Evolutionary conservation across 2,113 vertebrate species (phyloP).

Genomic region (Crotalus horridus): DNA sequence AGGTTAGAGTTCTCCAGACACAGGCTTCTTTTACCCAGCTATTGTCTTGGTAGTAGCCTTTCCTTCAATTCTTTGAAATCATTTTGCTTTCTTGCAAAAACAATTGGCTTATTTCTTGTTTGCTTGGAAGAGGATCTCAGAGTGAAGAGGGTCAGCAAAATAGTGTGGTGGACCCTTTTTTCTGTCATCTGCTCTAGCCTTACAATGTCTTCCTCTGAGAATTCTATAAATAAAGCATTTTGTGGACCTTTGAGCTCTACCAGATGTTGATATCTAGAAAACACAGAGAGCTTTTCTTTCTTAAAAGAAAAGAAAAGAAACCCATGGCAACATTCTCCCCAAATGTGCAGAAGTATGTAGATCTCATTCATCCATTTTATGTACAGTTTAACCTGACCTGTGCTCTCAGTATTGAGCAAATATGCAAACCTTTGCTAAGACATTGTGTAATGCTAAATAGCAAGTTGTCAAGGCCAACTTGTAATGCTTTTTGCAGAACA

Average conservation of each 20-base stretch:
- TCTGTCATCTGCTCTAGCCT: neutral
- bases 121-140: neutral
- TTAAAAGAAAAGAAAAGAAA: neutral
- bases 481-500: neutral
- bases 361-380: neutral
- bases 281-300: neutral
- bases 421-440: neutral
- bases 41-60: neutral
- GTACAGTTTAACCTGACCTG: neutral
- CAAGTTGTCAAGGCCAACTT: neutral
- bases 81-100: neutral
- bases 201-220: neutral
- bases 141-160: neutral
- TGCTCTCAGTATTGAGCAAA: neutral
- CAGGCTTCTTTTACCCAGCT: neutral
- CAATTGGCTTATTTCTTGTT: neutral
- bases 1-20: neutral
- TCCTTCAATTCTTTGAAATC: neutral
- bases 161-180: neutral
- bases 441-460: neutral
- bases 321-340: neutral
- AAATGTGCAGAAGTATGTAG: neutral
- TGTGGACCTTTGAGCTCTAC: neutral
- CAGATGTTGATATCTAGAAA: neutral
- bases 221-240: neutral